Percentiles rank a stretch among this genome's conserved stretches.
Evolutionary conservation across 2,888 invertebrate species (phyloP).

Genomic region (Eupithecia vulgata): DNA sequence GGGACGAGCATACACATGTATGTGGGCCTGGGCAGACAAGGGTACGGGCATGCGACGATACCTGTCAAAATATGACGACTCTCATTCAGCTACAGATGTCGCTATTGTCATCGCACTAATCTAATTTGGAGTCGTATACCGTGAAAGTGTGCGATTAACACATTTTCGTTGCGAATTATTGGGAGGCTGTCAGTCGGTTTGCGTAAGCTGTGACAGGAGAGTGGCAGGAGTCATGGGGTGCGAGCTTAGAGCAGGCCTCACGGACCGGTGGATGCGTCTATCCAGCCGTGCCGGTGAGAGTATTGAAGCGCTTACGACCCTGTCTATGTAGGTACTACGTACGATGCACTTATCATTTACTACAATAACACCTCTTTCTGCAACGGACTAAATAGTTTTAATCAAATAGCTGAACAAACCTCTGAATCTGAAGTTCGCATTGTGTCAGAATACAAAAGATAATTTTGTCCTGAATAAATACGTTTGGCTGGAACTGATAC

Average conservation of each 20-base stretch:
- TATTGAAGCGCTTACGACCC: slow-evolving; percentile 16
- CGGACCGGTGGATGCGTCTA: slow-evolving; percentile 39
- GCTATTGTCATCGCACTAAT: slow-evolving; percentile 79
- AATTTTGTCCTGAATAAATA: background rate
- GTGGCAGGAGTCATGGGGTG: slow-evolving; percentile 75
- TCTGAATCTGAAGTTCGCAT: background rate
- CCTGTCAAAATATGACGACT: slow-evolving; percentile 84
- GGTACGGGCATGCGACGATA: slow-evolving; percentile 74
- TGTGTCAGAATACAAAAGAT: background rate
- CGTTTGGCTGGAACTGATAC: background rate
- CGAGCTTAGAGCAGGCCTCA: slow-evolving; percentile 57
- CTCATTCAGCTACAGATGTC: slow-evolving; percentile 79
- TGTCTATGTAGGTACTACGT: slow-evolving; percentile 5
- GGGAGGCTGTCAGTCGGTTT: slow-evolving; percentile 80
- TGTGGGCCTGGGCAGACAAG: slow-evolving; percentile 81
- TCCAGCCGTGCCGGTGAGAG: slow-evolving; percentile 31
- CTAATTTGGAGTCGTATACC: slow-evolving; percentile 78
- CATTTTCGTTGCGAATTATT: slow-evolving; percentile 83
- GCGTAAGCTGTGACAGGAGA: slow-evolving; percentile 83
- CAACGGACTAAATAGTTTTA: background rate
- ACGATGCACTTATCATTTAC: slow-evolving; percentile 4
- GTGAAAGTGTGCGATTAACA: slow-evolving; percentile 83
- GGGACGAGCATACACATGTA: slow-evolving; percentile 77
- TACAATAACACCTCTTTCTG: background rate
- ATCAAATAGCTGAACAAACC: background rate